Evolutionary conservation across 2,113 vertebrate genomes (phyloP).

Genomic region (Turnix velox): DNA sequence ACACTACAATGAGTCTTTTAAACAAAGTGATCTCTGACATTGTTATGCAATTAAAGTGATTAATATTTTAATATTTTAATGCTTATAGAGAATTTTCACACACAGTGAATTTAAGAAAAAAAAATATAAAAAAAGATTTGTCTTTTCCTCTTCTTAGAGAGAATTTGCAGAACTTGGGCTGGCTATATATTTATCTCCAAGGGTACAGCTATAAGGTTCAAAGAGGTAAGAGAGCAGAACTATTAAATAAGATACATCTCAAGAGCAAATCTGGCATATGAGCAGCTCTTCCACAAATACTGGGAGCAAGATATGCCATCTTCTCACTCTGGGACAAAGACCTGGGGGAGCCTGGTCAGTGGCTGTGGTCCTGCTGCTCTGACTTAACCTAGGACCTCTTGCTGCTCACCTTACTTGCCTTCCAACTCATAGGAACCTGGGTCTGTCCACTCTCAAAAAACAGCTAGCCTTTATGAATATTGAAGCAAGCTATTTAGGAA

Average conservation of each 20-base stretch:
- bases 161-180: neutral
- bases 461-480: neutral
- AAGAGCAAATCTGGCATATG: neutral
- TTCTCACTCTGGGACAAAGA: rapidly evolving
- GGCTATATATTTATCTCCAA: neutral
- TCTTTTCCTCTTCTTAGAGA: neutral
- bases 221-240: neutral
- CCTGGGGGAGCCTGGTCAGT: neutral
- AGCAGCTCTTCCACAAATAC: neutral
- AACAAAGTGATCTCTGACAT: neutral
- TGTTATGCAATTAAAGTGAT: neutral
- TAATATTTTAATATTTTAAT: no score
- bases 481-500: neutral
- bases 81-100: neutral
- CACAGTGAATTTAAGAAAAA: neutral
- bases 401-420: rapidly evolving
- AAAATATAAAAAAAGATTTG: neutral
- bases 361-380: neutral
- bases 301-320: neutral
- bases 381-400: rapidly evolving
- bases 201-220: neutral
- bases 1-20: neutral
- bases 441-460: neutral
- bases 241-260: rapidly evolving
- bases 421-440: rapidly evolving